phyloP scores from a whole-genome alignment of 2,113 vertebrate genomes.

The Tyrannus savana region DNA sequence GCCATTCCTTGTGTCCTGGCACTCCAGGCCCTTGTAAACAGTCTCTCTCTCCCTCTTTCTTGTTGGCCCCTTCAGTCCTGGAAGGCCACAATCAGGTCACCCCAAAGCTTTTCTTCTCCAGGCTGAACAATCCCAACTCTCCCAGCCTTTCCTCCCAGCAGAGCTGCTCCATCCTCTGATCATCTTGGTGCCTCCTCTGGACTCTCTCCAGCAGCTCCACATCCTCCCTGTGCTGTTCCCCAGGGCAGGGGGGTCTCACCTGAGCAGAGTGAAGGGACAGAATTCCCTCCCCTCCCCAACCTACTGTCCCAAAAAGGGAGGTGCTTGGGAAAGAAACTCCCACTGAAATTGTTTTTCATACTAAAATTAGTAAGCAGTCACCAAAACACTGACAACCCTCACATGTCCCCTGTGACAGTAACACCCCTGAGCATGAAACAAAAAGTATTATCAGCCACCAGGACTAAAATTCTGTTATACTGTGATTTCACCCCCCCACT shows the following conservation, averaged over 20 bases:
- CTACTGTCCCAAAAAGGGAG: not conserved
- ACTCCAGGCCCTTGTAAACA: not conserved
- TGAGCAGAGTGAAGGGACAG: not conserved
- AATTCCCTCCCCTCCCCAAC: too few relatives aligned
- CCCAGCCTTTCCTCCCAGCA: not conserved
- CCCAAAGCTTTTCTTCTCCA: not conserved
- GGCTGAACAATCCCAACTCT: not conserved
- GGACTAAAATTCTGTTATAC: not conserved
- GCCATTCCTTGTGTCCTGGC: not conserved
- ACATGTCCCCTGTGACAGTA: rapidly evolving
- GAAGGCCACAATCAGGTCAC: rapidly evolving
- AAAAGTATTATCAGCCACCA: not conserved
- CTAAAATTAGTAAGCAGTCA: not conserved
- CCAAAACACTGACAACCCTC: not conserved
- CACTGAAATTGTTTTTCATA: not conserved
- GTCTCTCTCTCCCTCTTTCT: not conserved
- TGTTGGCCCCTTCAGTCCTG: not conserved
- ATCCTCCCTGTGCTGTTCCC: not conserved
- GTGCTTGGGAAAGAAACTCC: not conserved
- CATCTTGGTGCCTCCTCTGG: not conserved
- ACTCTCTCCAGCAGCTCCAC: not conserved
- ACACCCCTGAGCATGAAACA: not conserved
- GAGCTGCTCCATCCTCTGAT: not conserved
- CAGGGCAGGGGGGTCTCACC: not conserved
- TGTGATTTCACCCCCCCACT: not conserved